phyloP scores from a whole-genome alignment of 2,113 vertebrate genomes.

The Buteo buteo region DNA sequence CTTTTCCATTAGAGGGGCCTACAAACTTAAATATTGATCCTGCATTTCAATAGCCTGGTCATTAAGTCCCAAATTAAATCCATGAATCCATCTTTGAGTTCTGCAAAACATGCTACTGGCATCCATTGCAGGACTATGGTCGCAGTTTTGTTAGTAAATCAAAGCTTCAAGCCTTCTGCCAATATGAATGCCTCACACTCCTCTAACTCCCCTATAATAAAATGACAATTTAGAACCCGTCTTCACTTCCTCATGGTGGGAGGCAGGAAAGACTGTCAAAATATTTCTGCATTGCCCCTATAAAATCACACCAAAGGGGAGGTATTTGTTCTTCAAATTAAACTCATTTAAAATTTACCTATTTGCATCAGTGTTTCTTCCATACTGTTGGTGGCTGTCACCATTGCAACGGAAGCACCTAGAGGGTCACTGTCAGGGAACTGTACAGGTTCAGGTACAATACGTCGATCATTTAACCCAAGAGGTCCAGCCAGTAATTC shows the following conservation, averaged over 20 bases:
- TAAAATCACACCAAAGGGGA: not conserved
- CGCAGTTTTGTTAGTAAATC: not conserved
- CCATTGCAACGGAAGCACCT: constrained; percentile 95
- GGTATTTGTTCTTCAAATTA: not conserved
- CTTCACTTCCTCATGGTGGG: not conserved
- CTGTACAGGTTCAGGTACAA: constrained; percentile 93
- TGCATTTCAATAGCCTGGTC: not conserved
- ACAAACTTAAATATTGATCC: not conserved
- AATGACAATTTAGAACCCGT: not conserved
- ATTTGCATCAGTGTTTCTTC: constrained; percentile 97
- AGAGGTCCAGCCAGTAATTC: constrained; percentile 90
- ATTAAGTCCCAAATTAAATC: not conserved
- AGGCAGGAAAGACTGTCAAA: not conserved
- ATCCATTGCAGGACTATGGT: accelerated
- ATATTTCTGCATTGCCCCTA: not conserved
- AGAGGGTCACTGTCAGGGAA: constrained; percentile 95
- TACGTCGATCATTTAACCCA: constrained; percentile 87
- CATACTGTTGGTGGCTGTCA: constrained; percentile 98
- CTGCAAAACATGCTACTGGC: not conserved
- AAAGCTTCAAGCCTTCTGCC: not conserved
- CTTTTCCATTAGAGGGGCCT: not conserved
- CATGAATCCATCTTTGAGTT: not conserved
- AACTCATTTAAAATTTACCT: constrained; percentile 67
- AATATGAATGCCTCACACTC: not conserved
- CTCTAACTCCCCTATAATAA: not conserved